Percentiles rank a stretch among this genome's conserved stretches.
These are phyloP conservation scores for Henricia sp. DNA, from an alignment of 53 echinoderm and acorn worm genomes.

Conservation along the genomic window DNA sequence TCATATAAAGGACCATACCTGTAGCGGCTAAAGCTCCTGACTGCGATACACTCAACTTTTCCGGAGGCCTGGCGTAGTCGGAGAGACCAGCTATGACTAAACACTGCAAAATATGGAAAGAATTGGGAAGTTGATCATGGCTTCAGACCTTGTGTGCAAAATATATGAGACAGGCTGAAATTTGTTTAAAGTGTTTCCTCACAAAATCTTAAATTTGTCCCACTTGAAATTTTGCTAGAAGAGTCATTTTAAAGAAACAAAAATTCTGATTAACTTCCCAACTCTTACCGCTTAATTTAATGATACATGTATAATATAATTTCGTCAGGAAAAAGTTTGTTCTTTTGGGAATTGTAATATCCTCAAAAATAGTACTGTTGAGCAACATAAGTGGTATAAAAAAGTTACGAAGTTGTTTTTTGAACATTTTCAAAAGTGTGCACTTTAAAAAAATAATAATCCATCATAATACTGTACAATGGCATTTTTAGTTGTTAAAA, in stretches of 20 bases:
- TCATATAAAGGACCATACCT: no score
- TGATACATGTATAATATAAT: no score
- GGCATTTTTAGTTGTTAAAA: not conserved
- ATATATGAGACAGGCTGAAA: no score
- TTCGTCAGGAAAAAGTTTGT: no score
- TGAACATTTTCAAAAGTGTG: not conserved
- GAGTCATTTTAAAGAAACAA: no score
- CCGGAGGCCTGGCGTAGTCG: constrained; percentile 87
- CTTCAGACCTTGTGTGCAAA: no score
- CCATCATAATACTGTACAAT: not conserved
- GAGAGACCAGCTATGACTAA: constrained; percentile 96
- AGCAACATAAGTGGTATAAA: not conserved
- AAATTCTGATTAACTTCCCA: no score
- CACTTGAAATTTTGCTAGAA: no score
- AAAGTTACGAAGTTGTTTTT: not conserved
- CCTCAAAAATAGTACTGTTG: not conserved
- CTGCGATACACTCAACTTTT: constrained; percentile 83
- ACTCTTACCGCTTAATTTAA: no score
- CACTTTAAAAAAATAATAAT: not conserved
- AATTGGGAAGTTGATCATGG: no score
- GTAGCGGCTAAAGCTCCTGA: constrained; percentile 96
- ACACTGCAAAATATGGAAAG: constrained; percentile 59
- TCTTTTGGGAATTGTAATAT: not conserved
- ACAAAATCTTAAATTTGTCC: no score
- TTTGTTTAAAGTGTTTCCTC: no score